Evolutionary conservation across 2,888 invertebrate genomes (phyloP).

Genomic region (Melinopterus prodromus): DNA sequence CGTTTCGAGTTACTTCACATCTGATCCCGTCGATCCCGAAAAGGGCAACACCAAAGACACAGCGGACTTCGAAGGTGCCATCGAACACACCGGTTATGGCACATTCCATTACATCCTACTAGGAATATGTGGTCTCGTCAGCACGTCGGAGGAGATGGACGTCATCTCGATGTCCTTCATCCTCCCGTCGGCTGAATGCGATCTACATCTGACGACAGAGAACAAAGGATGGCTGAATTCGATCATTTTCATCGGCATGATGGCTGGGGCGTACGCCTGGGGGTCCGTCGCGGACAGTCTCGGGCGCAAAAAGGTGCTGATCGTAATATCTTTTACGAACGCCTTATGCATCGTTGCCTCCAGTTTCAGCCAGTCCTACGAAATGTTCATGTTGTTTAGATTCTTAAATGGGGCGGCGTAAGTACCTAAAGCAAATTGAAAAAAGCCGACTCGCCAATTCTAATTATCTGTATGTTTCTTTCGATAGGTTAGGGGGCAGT

Average conservation of each 20-base stretch:
- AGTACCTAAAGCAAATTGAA: constrained; percentile 60
- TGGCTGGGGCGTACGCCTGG: constrained; percentile 94
- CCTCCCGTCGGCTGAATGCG: constrained; percentile 92
- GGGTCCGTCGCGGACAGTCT: constrained; percentile 89
- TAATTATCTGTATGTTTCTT: not conserved
- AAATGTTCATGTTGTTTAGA: constrained; percentile 88
- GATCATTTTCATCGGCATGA: constrained; percentile 79
- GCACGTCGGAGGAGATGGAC: constrained; percentile 95
- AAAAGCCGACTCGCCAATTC: not conserved
- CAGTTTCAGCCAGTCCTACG: constrained; percentile 88
- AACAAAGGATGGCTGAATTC: constrained; percentile 82
- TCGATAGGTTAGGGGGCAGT: constrained; percentile 81
- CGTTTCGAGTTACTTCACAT: constrained; percentile 46
- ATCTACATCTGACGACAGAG: constrained; percentile 83
- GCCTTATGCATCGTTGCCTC: constrained; percentile 90
- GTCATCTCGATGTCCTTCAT: constrained; percentile 96
- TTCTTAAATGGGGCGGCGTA: constrained; percentile 94
- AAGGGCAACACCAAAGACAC: constrained; percentile 65
- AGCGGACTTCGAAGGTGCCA: constrained; percentile 88
- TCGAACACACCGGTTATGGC: constrained; percentile 87
- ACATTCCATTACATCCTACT: constrained; percentile 89
- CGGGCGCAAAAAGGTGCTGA: constrained; percentile 87
- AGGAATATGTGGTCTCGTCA: constrained; percentile 92
- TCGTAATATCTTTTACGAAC: constrained; percentile 90
- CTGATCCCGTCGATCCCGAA: constrained; percentile 30